Percentiles rank a stretch among this genome's conserved stretches.
Evolutionary conservation across 1,140 invertebrate genomes (phyloP).

Genomic region (Gerris buenoi): DNA sequence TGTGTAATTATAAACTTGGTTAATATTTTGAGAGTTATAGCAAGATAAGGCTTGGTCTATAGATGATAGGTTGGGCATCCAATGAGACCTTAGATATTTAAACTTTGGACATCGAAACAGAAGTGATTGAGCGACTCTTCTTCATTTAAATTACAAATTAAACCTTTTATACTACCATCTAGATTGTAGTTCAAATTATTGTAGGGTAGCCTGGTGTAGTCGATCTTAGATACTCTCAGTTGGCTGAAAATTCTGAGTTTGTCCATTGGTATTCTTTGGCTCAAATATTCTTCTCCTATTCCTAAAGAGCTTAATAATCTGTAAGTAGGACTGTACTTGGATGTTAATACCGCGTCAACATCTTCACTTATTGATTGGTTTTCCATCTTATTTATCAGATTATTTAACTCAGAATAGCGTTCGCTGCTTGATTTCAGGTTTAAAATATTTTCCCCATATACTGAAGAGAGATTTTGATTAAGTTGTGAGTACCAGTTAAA

Average conservation of each 20-base stretch:
- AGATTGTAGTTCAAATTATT: neutral
- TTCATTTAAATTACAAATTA: neutral
- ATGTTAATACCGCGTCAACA: neutral
- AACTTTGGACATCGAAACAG: neutral
- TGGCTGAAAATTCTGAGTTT: neutral
- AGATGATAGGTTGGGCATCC: too few species aligned
- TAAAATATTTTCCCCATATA: neutral
- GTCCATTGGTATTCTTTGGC: neutral
- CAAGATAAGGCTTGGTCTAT: too few species aligned
- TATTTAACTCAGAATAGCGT: neutral
- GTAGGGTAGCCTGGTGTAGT: neutral
- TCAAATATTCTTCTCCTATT: neutral
- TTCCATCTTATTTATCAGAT: neutral
- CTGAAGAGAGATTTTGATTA: neutral
- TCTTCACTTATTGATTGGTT: neutral
- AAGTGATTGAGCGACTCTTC: neutral
- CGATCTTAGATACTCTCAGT: neutral
- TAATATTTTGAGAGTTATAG: too few species aligned
- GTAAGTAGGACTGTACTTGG: neutral
- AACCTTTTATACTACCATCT: neutral
- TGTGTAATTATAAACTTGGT: too few species aligned
- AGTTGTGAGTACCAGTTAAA: neutral
- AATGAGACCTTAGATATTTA: too few species aligned
- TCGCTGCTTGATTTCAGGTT: neutral
- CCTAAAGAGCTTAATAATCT: neutral